These are phyloP conservation scores for Drosophila arizonae DNA, from an alignment of 1,140 invertebrate species.

Conservation along the genomic window DNA sequence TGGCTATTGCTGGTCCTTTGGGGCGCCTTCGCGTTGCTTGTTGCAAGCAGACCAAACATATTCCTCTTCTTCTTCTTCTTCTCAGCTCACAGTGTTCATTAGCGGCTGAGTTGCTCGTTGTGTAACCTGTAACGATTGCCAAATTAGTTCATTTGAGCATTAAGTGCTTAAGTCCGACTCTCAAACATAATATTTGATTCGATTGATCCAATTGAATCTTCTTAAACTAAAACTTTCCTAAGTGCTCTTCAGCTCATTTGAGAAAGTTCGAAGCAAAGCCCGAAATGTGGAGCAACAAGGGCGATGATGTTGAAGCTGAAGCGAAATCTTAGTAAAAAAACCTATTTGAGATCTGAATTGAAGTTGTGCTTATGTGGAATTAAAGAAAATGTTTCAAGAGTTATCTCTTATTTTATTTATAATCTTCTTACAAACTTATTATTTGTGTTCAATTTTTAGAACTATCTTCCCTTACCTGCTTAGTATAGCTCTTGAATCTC, in stretches of 20 bases:
- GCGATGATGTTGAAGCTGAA: not conserved
- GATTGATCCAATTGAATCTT: conserved; percentile 43
- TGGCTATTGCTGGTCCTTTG: conserved; percentile 15
- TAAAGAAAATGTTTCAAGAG: no score
- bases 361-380: no score
- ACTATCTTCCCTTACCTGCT: no score
- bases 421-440: no score
- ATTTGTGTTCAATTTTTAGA: no score
- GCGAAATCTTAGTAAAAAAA: not conserved
- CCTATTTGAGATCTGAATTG: no score
- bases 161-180: conserved; percentile 59
- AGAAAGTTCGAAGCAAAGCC: not conserved
- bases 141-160: conserved; percentile 69
- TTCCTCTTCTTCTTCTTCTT: conserved; percentile 2
- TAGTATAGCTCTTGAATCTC: no score
- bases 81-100: conserved; percentile 52
- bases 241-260: conserved; percentile 11
- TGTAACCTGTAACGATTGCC: conserved; percentile 37
- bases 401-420: no score
- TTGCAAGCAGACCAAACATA: conserved; percentile 17
- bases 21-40: conserved; percentile 12
- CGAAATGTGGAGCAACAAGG: no score
- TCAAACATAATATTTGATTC: conserved; percentile 50
- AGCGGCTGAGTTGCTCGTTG: conserved; percentile 41
- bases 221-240: conserved; percentile 36